These are phyloP conservation scores for Cepaea nemoralis DNA, from an alignment of 1,140 invertebrate species.

Conservation along the genomic window DNA sequence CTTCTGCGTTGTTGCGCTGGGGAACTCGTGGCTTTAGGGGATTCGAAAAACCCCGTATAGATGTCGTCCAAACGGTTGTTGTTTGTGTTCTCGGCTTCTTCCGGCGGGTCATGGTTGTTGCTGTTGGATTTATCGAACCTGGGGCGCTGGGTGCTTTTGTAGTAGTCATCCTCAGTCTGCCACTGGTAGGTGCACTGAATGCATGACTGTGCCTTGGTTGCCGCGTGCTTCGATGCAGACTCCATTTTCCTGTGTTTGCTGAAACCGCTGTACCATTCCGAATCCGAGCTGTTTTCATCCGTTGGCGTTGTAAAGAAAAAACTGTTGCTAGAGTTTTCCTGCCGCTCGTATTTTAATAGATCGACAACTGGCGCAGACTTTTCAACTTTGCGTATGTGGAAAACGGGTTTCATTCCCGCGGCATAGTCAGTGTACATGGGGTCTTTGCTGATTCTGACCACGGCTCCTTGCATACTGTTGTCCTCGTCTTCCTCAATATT, in stretches of 20 bases:
- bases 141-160: neutral
- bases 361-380: neutral
- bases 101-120: neutral
- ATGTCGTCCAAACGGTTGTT: slow-evolving; percentile 22
- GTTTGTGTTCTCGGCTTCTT: neutral
- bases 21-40: neutral
- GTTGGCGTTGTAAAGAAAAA: neutral
- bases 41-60: neutral
- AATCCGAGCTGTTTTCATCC: neutral
- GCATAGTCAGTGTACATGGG: neutral
- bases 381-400: neutral
- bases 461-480: neutral
- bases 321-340: neutral
- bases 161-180: neutral
- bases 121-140: neutral
- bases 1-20: neutral
- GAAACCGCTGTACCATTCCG: neutral
- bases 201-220: neutral
- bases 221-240: too few species aligned
- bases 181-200: neutral
- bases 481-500: neutral
- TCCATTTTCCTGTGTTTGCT: neutral
- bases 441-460: neutral
- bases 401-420: neutral
- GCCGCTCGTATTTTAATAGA: slow-evolving; percentile 1